A percentile compares a stretch with the other conserved stretches of the same genome.
Conservation (phyloP, 2,113 vertebrate genomes). For the Elanus axillaris region DNA sequence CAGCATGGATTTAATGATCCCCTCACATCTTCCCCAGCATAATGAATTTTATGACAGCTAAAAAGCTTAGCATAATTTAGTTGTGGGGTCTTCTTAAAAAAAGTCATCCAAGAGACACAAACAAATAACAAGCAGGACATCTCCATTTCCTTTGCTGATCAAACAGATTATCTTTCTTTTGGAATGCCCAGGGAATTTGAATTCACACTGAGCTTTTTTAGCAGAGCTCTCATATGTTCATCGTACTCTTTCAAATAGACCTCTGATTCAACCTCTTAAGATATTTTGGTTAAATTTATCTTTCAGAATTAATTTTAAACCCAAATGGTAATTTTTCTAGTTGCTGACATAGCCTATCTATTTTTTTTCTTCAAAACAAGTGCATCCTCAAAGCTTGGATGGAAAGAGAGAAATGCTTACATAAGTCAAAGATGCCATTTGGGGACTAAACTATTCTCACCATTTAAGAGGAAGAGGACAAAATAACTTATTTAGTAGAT, state of each 20-base stretch:
- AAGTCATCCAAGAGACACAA: background rate
- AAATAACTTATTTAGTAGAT: background rate
- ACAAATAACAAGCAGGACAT: background rate
- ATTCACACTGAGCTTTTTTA: background rate
- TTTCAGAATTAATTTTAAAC: constrained; percentile 14
- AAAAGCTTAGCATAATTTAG: background rate
- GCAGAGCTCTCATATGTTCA: background rate
- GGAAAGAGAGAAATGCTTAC: background rate
- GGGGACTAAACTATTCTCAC: background rate
- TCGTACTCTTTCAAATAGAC: background rate
- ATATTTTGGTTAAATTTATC: background rate
- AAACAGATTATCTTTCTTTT: background rate
- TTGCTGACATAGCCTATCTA: background rate
- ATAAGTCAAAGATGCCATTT: background rate
- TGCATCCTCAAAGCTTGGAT: background rate
- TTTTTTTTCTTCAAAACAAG: background rate
- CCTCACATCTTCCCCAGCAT: background rate
- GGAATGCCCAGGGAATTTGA: background rate
- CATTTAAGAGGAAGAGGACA: background rate
- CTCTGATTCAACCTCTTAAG: background rate
- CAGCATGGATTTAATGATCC: background rate
- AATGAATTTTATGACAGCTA: background rate
- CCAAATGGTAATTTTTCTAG: background rate
- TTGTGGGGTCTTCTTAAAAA: background rate
- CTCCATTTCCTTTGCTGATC: background rate